These are phyloP conservation scores for Dendropsophus ebraccatus DNA, from an alignment of 2,113 vertebrate genomes.

Conservation along the genomic window DNA sequence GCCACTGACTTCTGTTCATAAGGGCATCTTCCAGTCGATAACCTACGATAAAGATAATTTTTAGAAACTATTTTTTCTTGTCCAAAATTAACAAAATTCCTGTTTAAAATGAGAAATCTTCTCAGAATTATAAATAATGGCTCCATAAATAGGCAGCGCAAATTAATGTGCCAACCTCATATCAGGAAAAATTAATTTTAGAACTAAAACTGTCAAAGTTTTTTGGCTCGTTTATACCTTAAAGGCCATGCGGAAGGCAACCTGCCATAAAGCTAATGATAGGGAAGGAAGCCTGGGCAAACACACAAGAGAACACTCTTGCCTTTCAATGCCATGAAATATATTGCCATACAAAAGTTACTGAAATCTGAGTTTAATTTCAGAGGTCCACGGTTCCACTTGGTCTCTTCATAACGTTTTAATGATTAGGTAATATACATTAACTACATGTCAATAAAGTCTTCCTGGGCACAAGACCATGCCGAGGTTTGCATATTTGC, in stretches of 20 bases:
- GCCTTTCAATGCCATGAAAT: slow-evolving; percentile 26
- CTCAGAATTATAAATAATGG: slow-evolving; percentile 1
- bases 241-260: slow-evolving; percentile 24
- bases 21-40: too few species aligned
- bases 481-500: slow-evolving; percentile 83
- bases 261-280: background rate
- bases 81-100: background rate
- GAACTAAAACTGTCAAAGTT: slow-evolving; percentile 48
- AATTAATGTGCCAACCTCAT: slow-evolving; percentile 39
- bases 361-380: slow-evolving; percentile 39
- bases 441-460: slow-evolving; percentile 65
- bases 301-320: slow-evolving; percentile 18
- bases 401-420: slow-evolving; percentile 48
- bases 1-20: too few species aligned
- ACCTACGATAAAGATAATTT: background rate
- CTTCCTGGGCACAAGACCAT: slow-evolving; percentile 68
- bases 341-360: slow-evolving; percentile 37
- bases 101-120: background rate
- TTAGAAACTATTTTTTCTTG: background rate
- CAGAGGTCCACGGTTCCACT: slow-evolving; percentile 31
- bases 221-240: slow-evolving; percentile 7
- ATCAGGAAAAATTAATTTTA: slow-evolving; percentile 39
- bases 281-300: slow-evolving; percentile 1
- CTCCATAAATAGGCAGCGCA: background rate
- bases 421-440: slow-evolving; percentile 64